Conservation (phyloP, 2,888 invertebrate genomes). For the Trilocha varians region DNA sequence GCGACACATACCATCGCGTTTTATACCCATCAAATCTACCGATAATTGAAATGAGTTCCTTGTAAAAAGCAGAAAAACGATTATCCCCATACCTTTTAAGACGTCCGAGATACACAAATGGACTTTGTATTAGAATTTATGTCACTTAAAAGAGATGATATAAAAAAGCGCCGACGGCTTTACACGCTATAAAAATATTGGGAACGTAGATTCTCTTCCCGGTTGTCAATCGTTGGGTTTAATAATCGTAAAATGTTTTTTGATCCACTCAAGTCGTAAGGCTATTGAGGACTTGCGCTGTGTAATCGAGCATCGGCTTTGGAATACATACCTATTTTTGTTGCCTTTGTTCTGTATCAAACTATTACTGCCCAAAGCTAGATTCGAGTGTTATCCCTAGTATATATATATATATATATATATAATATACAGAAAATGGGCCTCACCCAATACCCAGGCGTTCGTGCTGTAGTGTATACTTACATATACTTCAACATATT, state of each 20-base stretch:
- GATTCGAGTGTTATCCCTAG: too few species aligned
- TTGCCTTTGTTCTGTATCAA: too few species aligned
- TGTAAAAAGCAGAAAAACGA: slow-evolving; percentile 72
- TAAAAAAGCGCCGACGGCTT: slow-evolving; percentile 70
- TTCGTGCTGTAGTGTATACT: too few species aligned
- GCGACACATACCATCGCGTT: slow-evolving; percentile 63
- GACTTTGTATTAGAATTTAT: slow-evolving; percentile 74
- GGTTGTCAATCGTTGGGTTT: slow-evolving; percentile 68
- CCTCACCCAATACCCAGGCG: too few species aligned
- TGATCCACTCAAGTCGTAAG: slow-evolving; percentile 47
- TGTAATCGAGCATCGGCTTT: slow-evolving; percentile 9
- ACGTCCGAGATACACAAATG: slow-evolving; percentile 73
- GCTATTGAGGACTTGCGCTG: slow-evolving; percentile 19
- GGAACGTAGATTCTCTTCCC: slow-evolving; percentile 64
- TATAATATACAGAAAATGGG: too few species aligned
- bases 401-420: too few species aligned
- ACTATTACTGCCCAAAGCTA: too few species aligned
- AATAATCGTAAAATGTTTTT: slow-evolving; percentile 71
- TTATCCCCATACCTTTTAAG: slow-evolving; percentile 71
- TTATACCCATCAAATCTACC: slow-evolving; percentile 67
- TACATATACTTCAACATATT: too few species aligned
- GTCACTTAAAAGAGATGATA: slow-evolving; percentile 70
- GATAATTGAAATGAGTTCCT: slow-evolving; percentile 74
- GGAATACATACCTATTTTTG: too few species aligned
- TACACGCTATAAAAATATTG: slow-evolving; percentile 72